Conservation (phyloP, 2,888 invertebrate genomes). For the Oxycera nigricornis region DNA sequence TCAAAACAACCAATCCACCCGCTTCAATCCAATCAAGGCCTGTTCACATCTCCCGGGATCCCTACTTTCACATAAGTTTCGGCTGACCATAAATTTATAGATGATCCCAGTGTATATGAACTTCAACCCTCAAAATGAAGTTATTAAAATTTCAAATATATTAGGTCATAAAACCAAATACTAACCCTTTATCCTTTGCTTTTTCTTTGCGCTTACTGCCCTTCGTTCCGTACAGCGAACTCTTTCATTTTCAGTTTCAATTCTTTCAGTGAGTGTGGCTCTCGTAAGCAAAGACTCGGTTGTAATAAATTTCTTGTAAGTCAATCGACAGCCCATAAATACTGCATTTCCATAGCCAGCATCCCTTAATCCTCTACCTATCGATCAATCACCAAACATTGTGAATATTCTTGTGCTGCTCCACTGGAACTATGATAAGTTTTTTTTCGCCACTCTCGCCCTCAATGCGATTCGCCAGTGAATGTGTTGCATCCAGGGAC, state of each 20-base stretch:
- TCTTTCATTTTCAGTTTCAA: conserved; percentile 14
- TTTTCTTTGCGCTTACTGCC: neutral
- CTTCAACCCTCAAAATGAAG: conserved; percentile 19
- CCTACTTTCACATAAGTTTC: too few relatives aligned
- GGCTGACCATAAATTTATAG: neutral
- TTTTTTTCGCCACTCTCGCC: conserved; percentile 11
- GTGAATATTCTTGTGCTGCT: conserved; percentile 36
- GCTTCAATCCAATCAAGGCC: neutral
- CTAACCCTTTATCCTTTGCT: conserved; percentile 27
- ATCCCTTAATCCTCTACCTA: conserved; percentile 42
- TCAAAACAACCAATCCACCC: too few relatives aligned
- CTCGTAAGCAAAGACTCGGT: neutral
- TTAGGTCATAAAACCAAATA: conserved; percentile 31
- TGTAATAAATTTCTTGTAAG: conserved; percentile 43
- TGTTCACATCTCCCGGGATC: too few relatives aligned
- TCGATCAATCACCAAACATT: conserved; percentile 42
- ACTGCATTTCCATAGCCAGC: conserved; percentile 38
- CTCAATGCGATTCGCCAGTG: neutral
- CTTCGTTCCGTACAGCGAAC: neutral
- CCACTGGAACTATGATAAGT: conserved; percentile 23
- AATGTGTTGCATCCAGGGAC: conserved; percentile 17
- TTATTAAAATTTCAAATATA: conserved; percentile 40
- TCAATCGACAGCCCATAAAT: conserved; percentile 45
- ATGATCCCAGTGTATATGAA: conserved; percentile 3
- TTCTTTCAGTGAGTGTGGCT: neutral